phyloP scores from a whole-genome alignment of 2,797 vertebrate genomes.

The Coendou prehensilis region DNA sequence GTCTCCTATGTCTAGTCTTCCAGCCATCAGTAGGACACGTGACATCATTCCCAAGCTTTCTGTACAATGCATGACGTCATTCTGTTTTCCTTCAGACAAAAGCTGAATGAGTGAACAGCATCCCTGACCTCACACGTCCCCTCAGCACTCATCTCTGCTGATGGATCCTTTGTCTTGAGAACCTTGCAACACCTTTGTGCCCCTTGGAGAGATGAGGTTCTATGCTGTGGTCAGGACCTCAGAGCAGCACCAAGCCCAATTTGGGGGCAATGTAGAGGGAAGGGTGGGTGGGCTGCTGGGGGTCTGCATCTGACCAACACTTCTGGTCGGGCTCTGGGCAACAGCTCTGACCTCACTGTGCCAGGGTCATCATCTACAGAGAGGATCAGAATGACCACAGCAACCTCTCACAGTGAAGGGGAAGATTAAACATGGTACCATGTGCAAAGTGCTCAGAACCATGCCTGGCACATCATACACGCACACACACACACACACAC shows the following conservation, averaged over 20 bases:
- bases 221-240: not conserved
- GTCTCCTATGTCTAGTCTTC: not conserved
- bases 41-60: not conserved
- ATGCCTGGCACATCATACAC: not conserved
- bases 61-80: not conserved
- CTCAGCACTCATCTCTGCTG: not conserved
- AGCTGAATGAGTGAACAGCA: not conserved
- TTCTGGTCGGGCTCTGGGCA: not conserved
- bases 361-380: not conserved
- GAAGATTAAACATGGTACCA: not conserved
- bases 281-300: not conserved
- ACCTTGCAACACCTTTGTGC: not conserved
- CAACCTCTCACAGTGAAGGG: no score
- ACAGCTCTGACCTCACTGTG: not conserved
- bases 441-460: not conserved
- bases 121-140: not conserved
- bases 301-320: not conserved
- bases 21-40: not conserved
- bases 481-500: not conserved
- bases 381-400: not conserved
- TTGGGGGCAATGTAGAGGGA: accelerated
- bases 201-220: not conserved
- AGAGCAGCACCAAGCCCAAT: not conserved
- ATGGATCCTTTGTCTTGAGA: not conserved
- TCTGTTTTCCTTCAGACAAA: not conserved